phyloP scores from a whole-genome alignment of 2,888 invertebrate species.

The Notodonta dromedarius region DNA sequence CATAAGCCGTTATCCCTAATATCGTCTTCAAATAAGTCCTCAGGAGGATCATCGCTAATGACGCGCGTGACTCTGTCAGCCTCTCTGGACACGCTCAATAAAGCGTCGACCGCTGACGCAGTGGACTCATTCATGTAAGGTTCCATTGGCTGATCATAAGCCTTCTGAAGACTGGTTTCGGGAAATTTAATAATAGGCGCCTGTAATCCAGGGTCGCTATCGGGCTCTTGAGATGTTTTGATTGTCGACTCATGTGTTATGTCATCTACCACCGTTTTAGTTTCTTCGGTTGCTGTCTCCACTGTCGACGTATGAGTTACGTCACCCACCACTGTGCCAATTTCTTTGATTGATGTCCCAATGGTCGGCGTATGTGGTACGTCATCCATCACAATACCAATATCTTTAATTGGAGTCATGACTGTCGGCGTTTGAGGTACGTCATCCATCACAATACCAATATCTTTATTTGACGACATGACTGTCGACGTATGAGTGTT shows the following conservation, averaged over 20 bases:
- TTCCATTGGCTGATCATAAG: slow-evolving; percentile 41
- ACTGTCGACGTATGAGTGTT: slow-evolving; percentile 1
- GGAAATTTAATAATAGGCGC: slow-evolving; percentile 26
- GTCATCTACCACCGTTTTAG: background rate
- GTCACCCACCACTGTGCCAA: background rate
- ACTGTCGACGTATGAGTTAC: slow-evolving; percentile 3
- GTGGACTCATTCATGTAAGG: slow-evolving; percentile 72
- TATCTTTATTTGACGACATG: slow-evolving; percentile 1
- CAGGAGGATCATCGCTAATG: slow-evolving; percentile 73
- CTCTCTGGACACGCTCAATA: slow-evolving; percentile 74
- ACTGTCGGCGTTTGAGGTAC: slow-evolving; percentile 2
- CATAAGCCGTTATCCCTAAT: slow-evolving; percentile 53
- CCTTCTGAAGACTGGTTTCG: slow-evolving; percentile 34
- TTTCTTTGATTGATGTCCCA: slow-evolving; percentile 3
- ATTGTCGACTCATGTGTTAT: slow-evolving; percentile 4
- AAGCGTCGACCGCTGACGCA: slow-evolving; percentile 77
- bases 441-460: background rate
- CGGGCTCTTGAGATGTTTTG: slow-evolving; percentile 11
- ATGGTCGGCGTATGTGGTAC: slow-evolving; percentile 2
- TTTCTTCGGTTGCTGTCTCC: slow-evolving; percentile 3
- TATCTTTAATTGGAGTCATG: slow-evolving; percentile 2
- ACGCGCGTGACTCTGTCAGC: slow-evolving; percentile 71
- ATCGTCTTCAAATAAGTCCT: slow-evolving; percentile 79
- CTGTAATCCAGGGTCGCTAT: slow-evolving; percentile 8
- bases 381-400: background rate